A percentile compares a stretch with the other conserved stretches of the same genome.
Conservation (phyloP, 2,797 vertebrate species). For the Cossypha heuglini region DNA sequence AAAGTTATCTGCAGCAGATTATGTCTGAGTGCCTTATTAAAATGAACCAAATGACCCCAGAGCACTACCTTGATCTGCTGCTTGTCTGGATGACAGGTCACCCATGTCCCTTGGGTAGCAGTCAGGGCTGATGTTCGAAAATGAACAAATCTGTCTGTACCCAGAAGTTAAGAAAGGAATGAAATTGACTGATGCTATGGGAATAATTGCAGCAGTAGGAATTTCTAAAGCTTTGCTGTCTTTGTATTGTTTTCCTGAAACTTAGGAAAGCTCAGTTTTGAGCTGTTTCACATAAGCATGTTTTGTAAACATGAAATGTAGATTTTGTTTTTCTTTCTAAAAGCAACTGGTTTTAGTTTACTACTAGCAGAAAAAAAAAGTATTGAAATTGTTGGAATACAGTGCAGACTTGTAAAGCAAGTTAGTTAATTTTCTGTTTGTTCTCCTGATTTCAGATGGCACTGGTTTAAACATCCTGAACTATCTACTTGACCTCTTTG, state of each 20-base stretch:
- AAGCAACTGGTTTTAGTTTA: background rate
- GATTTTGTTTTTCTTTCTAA: background rate
- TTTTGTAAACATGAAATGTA: background rate
- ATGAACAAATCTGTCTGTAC: background rate
- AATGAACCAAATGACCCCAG: background rate
- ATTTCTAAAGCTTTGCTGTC: background rate
- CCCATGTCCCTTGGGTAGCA: background rate
- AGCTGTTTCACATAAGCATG: background rate
- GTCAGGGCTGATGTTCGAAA: background rate
- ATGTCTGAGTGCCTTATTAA: background rate
- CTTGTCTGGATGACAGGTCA: background rate
- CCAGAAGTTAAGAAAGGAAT: background rate
- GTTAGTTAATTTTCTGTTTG: background rate
- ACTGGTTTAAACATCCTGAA: conserved; percentile 73
- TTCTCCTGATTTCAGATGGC: conserved; percentile 65
- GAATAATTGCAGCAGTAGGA: background rate
- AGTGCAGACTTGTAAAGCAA: background rate
- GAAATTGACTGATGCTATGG: background rate
- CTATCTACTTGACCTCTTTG: conserved; percentile 73
- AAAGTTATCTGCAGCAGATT: background rate
- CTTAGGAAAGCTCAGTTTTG: background rate
- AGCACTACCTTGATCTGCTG: background rate
- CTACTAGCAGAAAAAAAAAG: background rate
- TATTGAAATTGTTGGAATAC: background rate
- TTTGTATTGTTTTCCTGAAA: background rate